Conservation (phyloP, 2,113 vertebrate genomes). For the Hippocampus mohnikei region DNA sequence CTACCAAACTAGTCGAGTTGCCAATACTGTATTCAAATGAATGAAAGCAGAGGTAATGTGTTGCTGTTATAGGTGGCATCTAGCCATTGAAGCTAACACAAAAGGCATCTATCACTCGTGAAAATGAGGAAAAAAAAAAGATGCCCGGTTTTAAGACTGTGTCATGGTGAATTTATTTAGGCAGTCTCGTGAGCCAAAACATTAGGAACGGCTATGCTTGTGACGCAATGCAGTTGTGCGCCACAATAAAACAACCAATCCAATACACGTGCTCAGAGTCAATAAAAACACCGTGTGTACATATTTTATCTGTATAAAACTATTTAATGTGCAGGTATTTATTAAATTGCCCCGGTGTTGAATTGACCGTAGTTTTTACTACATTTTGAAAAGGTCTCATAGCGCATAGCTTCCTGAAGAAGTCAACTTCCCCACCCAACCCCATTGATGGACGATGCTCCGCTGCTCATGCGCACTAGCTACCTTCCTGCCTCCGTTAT, state of each 20-base stretch:
- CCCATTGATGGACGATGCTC: not conserved
- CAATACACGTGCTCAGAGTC: not conserved
- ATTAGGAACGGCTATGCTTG: not conserved
- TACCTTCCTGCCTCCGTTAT: constrained; percentile 6
- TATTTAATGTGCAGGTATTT: not conserved
- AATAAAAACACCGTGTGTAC: not conserved
- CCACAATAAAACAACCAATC: not conserved
- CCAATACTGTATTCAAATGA: too few relatives aligned
- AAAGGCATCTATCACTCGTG: too few relatives aligned
- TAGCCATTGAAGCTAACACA: too few relatives aligned
- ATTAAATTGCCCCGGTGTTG: not conserved
- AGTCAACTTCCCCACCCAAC: constrained; percentile 47
- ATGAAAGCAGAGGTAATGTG: too few relatives aligned
- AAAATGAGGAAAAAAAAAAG: not conserved
- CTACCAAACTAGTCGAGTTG: too few relatives aligned
- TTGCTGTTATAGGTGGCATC: too few relatives aligned
- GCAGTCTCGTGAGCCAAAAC: not conserved
- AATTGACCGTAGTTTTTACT: not conserved
- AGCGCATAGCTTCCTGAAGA: not conserved
- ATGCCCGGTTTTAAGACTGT: not conserved
- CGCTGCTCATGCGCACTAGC: constrained; percentile 23
- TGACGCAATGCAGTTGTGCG: not conserved
- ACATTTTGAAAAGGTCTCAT: not conserved
- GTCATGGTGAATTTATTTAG: not conserved
- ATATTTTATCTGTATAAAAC: not conserved